Evolutionary conservation across 2,113 vertebrate species (phyloP), one percentile per base, ranked within the genome.

Genomic region (Stigmatopora nigra): DNA sequence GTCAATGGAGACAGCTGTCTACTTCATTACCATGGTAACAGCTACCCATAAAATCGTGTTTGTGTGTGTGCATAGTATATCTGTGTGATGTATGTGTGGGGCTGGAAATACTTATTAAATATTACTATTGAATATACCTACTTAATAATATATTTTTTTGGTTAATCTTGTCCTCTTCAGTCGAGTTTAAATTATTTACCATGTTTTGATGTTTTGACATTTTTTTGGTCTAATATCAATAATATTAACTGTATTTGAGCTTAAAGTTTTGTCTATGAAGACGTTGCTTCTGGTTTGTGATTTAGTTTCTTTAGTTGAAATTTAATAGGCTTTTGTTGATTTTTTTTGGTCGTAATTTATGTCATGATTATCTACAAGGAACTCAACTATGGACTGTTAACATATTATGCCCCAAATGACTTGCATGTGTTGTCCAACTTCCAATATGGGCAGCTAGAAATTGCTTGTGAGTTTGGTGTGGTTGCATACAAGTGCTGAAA

Each of bases 21-120:
- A 49, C 76, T 74, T 46, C 8, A 75, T 88, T 69, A 71, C 81
- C 77, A 84, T 78, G 78, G 86, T 75, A 80, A 84, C 71, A 69
- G 57, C 69, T 58, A 49, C 53, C 64, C 22, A 46, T 47, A 20
- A 46, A 3, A 10, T 62, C 14, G 61, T 59, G 57, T 36, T 35
- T 9, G 36, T 59, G 31, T 8, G 57, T 16, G 57, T 7, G 8
- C 4, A n/a, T 31, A 31, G 25, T 31, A 31, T n/a, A n/a, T 51
- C 6, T 17, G 47, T 17, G 47, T 17, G 47, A 41, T 16, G 5
- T 59, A 31, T 59, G 31, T 15, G 31, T 16, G n/a, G 14, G 46
- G 46, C 46, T 14, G 15, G 46, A 48, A 11, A 14, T 46, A 14
- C 14, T 16, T 15, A 2, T 5, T 5, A 48, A 48, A 31, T 31